A percentile compares a stretch with the other conserved stretches of the same genome.
These are phyloP conservation scores for Lasiurus cinereus DNA, from an alignment of 2,113 vertebrate species.

Conservation along the genomic window DNA sequence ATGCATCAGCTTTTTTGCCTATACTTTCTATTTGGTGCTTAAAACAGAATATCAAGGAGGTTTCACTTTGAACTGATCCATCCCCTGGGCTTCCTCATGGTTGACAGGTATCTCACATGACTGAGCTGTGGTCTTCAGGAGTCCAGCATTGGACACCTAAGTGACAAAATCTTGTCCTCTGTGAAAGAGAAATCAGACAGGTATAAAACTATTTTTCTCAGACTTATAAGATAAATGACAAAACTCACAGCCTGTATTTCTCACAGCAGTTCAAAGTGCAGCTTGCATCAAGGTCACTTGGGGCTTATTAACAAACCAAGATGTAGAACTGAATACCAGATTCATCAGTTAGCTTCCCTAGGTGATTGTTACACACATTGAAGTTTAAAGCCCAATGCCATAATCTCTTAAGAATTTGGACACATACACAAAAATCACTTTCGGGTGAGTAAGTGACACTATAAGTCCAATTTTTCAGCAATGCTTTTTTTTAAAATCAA, in stretches of 20 bases:
- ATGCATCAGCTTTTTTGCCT: neutral
- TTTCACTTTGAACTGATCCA: neutral
- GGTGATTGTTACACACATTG: neutral
- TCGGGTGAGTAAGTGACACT: neutral
- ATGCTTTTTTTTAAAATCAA: neutral
- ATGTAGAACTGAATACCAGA: neutral
- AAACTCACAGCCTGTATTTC: neutral
- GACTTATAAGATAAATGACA: neutral
- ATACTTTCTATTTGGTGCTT: neutral
- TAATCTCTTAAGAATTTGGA: slow-evolving; percentile 1
- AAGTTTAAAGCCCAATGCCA: neutral
- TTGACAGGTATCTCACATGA: neutral
- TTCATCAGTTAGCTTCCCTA: neutral
- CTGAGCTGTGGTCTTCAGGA: neutral
- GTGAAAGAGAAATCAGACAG: neutral
- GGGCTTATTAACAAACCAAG: slow-evolving; percentile 26
- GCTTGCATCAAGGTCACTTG: neutral
- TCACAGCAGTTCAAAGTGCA: neutral
- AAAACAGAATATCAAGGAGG: neutral
- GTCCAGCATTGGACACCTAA: neutral
- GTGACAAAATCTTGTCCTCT: neutral
- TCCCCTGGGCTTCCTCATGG: neutral
- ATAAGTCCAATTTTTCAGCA: slow-evolving; percentile 7
- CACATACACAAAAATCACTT: neutral
- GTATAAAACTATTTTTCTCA: slow-evolving; percentile 12